Evolutionary conservation across 2,888 invertebrate species (phyloP).

Genomic region (Acronicta psi): DNA sequence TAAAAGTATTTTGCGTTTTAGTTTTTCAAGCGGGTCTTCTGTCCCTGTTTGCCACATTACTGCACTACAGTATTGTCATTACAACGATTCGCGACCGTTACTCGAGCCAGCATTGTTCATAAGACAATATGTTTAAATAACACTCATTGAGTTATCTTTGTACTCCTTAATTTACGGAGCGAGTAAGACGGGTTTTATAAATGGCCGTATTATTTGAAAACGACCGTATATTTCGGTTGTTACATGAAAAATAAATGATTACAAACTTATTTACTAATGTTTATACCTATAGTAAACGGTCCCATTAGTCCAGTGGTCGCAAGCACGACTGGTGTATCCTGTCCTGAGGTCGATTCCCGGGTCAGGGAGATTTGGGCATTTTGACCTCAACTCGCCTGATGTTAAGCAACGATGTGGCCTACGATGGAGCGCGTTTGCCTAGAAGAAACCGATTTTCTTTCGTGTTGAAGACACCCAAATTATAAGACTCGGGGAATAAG

Average conservation of each 20-base stretch:
- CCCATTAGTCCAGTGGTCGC: no score
- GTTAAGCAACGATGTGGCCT: no score
- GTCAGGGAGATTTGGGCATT: no score
- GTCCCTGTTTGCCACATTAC: neutral
- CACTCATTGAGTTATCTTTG: conserved; percentile 37
- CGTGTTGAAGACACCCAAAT: no score
- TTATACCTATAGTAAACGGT: no score
- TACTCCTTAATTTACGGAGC: conserved; percentile 24
- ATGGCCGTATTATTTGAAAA: neutral
- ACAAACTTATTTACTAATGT: no score
- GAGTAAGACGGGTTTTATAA: neutral
- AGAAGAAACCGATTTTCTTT: no score
- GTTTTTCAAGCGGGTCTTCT: conserved; percentile 16
- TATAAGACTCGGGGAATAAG: no score
- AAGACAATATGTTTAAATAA: conserved; percentile 53
- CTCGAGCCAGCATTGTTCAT: conserved; percentile 38
- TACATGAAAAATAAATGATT: neutral
- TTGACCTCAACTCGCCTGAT: no score
- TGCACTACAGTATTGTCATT: conserved; percentile 33
- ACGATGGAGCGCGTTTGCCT: no score
- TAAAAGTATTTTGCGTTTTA: neutral
- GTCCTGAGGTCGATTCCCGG: no score
- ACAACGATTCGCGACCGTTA: conserved; percentile 43
- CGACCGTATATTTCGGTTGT: neutral
- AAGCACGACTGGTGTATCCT: no score